Conservation (phyloP, 2,888 invertebrate species). For the Drosophila crucigera region DNA sequence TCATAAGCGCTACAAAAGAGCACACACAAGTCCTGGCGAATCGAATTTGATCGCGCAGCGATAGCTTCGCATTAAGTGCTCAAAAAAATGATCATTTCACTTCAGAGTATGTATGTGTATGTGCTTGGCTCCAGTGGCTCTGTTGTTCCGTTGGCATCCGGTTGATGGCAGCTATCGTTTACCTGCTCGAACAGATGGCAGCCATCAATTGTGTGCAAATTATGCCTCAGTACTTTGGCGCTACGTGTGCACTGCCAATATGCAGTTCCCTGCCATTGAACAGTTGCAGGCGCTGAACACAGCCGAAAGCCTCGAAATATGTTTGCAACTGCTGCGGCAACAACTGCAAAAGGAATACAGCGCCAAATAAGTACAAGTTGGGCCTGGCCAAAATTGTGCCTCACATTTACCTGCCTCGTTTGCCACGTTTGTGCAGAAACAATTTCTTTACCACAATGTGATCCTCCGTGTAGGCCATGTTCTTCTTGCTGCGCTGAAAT, state of each 20-base stretch:
- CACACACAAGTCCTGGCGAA: conserved; percentile 38
- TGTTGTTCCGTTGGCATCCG: conserved; percentile 29
- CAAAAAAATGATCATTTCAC: conserved; percentile 41
- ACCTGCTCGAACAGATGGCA: conserved; percentile 23
- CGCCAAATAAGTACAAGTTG: not conserved
- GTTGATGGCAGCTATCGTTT: conserved; percentile 45
- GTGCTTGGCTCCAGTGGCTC: too few relatives aligned
- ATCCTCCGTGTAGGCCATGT: conserved; percentile 52
- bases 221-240: conserved; percentile 31
- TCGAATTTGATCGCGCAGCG: conserved; percentile 38
- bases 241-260: conserved; percentile 26
- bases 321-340: conserved; percentile 17
- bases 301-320: conserved; percentile 37
- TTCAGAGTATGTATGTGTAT: not conserved
- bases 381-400: too few relatives aligned
- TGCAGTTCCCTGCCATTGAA: conserved; percentile 14
- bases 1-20: conserved; percentile 33
- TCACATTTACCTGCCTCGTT: conserved; percentile 22
- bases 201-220: conserved; percentile 20
- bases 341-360: not conserved
- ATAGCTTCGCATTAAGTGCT: conserved; percentile 28
- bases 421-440: conserved; percentile 39
- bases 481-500: conserved; percentile 33
- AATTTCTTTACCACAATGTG: conserved; percentile 44
- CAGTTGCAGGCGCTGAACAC: conserved; percentile 26